A percentile compares a stretch with the other conserved stretches of the same genome.
Conservation (phyloP, 2,888 invertebrate genomes). For the Dynastes maya region DNA sequence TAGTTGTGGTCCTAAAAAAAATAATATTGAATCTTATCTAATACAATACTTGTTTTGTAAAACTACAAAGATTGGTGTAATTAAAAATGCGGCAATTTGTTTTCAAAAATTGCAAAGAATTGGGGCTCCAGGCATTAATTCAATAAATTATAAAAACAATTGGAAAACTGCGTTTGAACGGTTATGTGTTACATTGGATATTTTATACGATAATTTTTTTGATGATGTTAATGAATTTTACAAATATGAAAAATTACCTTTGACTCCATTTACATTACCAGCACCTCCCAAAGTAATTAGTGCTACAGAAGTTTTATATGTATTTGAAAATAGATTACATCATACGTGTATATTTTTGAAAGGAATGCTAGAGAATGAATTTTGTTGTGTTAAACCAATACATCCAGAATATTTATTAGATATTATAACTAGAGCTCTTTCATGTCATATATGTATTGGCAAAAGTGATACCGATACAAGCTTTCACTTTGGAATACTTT, state of each 20-base stretch:
- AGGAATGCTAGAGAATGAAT: constrained; percentile 52
- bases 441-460: constrained; percentile 28
- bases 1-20: constrained; percentile 52
- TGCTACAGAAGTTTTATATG: constrained; percentile 20
- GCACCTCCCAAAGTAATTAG: constrained; percentile 35
- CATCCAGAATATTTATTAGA: constrained; percentile 19
- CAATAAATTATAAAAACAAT: constrained; percentile 53
- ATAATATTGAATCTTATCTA: constrained; percentile 53
- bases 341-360: constrained; percentile 54
- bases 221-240: constrained; percentile 40
- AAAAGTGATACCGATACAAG: constrained; percentile 3
- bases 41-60: constrained; percentile 51
- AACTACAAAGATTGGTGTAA: constrained; percentile 23
- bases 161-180: constrained; percentile 53
- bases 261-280: constrained; percentile 21
- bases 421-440: constrained; percentile 32
- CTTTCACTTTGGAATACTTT: constrained; percentile 29
- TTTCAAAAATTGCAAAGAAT: constrained; percentile 56
- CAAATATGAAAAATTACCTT: constrained; percentile 13
- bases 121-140: constrained; percentile 53
- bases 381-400: constrained; percentile 18
- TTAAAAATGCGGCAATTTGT: constrained; percentile 51
- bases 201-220: constrained; percentile 29
- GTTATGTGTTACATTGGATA: constrained; percentile 18
- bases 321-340: constrained; percentile 48